Conservation (phyloP, 2,113 vertebrate species). For the Podilymbus podiceps region DNA sequence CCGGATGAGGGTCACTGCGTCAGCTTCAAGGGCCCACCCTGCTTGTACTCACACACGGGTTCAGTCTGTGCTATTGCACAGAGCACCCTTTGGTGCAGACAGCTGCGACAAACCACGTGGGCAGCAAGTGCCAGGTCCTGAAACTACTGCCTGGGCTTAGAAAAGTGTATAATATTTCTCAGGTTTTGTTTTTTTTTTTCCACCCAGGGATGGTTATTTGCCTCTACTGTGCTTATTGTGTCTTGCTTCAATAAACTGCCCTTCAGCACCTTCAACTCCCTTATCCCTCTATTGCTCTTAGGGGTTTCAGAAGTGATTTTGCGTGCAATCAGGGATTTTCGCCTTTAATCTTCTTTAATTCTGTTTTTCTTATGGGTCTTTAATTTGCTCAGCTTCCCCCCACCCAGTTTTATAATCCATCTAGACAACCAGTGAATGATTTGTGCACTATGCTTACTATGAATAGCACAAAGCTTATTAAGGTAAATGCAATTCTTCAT, state of each 20-base stretch:
- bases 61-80: not conserved
- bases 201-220: not conserved
- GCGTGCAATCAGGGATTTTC: not conserved
- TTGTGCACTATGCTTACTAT: not conserved
- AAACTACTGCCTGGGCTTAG: not conserved
- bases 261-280: not conserved
- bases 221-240: not conserved
- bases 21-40: not conserved
- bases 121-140: not conserved
- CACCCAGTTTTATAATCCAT: not conserved
- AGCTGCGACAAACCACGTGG: not conserved
- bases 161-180: not conserved
- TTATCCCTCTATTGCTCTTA: not conserved
- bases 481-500: not conserved
- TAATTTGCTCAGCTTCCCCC: not conserved
- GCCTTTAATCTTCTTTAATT: not conserved
- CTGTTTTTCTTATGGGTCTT: not conserved
- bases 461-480: not conserved
- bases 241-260: not conserved
- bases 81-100: not conserved
- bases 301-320: not conserved
- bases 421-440: not conserved
- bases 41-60: not conserved
- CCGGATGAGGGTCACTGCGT: not conserved
- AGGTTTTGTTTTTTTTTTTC: not conserved